Evolutionary conservation across 2,888 invertebrate genomes (phyloP), one percentile per base, ranked within the genome.

Genomic region (Tortrix viridana): DNA sequence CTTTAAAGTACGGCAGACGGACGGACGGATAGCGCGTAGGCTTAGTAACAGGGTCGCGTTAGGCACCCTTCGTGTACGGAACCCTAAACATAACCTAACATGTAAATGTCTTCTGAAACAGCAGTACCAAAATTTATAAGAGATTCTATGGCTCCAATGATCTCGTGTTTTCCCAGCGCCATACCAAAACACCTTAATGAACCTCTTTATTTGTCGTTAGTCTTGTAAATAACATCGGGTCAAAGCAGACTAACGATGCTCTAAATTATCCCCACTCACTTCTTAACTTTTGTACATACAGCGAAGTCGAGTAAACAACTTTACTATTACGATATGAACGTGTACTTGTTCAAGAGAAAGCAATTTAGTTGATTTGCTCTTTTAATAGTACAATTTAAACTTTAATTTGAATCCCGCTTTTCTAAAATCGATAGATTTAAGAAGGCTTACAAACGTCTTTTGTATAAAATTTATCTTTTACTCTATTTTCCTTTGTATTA

Each of bases 231-330:
- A 80, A 80, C 70, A 68, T 74, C 69, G 71, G 72, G 71, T 84
- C 80, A 85, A 84, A 84, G 84, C 75, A 72, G 70, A 74, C 84
- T 85, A 82, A 85, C 80, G 81, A 85, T 71, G 77, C 74, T 71
- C 71, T 71, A 75, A 75, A 74, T 73, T 77, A 76, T 77, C 71
- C 71, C 66, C 72, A 71, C 75, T 71, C 67, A 63, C 59, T 64
- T 47, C 57, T 68, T 55, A 65, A 65, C 67, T 66, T 54, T 62
- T 61, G 53, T 60, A 75, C 75, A 71, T 66, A 74, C 68, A n/a
- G n/a, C 9, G 3, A 32, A 46, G 53, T 32, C 54, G 49, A 16
- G 48, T 53, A 53, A 63, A 63, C 58, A 57, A 38, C 41, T 14
- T 32, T 32, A 41, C 18, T 54, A 37, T 26, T 41, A 41, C 9